Conservation (phyloP, 2,888 invertebrate genomes). For the Apocheima hispidaria region DNA sequence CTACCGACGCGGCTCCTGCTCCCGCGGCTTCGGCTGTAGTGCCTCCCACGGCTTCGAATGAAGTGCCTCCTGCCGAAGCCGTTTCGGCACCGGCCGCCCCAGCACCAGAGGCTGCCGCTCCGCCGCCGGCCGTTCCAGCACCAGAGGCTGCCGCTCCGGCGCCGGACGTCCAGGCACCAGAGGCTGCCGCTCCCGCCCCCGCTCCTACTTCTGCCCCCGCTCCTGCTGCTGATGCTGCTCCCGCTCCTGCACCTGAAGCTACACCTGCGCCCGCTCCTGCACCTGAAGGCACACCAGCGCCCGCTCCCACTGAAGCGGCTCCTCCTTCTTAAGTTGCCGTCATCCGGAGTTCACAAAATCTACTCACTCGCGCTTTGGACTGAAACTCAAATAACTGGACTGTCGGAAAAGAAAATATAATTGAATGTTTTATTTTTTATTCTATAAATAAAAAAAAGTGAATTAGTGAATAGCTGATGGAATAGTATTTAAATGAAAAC, state of each 20-base stretch:
- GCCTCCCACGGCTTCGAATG: conserved; percentile 36
- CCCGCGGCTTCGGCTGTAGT: conserved; percentile 45
- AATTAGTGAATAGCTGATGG: conserved; percentile 84
- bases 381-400: conserved; percentile 30
- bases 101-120: conserved; percentile 52
- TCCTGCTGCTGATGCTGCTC: conserved; percentile 44
- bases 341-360: background rate
- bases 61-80: conserved; percentile 37
- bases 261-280: conserved; percentile 31
- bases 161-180: conserved; percentile 37
- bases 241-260: conserved; percentile 39
- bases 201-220: conserved; percentile 46
- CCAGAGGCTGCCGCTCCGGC: no score
- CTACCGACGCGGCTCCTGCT: conserved; percentile 51
- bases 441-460: conserved; percentile 64
- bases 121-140: conserved; percentile 53
- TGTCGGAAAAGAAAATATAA: conserved; percentile 37
- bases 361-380: conserved; percentile 26
- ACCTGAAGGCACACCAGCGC: conserved; percentile 44
- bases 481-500: conserved; percentile 63
- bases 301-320: conserved; percentile 39
- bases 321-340: conserved; percentile 43
- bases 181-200: conserved; percentile 47
- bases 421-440: conserved; percentile 61
- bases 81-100: conserved; percentile 43